phyloP scores from a whole-genome alignment of 2,797 vertebrate genomes.

The Ceyx erithaca region DNA sequence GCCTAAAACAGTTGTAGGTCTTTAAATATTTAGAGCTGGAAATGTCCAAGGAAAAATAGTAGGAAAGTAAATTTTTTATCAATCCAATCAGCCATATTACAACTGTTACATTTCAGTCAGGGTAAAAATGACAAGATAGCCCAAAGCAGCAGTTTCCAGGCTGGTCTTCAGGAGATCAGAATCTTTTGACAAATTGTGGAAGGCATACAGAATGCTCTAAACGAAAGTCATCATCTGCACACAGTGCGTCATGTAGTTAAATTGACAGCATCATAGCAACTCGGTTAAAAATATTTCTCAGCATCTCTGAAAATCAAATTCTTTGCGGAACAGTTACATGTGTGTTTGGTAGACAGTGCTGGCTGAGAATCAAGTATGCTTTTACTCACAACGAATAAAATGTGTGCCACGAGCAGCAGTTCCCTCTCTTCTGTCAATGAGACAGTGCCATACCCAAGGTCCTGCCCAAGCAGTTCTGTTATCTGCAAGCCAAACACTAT shows the following conservation, averaged over 20 bases:
- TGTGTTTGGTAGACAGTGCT: background rate
- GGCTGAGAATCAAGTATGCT: background rate
- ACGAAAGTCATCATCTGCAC: background rate
- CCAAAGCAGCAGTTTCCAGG: background rate
- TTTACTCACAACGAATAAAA: background rate
- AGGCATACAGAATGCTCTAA: background rate
- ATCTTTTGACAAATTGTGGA: background rate
- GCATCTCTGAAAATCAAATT: background rate
- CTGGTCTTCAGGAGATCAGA: background rate
- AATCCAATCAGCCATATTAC: background rate
- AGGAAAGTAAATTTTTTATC: background rate
- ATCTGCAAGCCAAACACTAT: background rate
- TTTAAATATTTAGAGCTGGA: background rate
- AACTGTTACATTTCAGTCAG: background rate
- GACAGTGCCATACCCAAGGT: background rate
- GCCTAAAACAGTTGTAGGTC: background rate
- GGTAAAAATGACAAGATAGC: background rate
- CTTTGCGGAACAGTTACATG: background rate
- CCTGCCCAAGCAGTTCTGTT: background rate
- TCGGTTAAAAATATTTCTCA: background rate
- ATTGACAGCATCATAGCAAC: background rate
- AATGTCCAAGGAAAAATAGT: background rate
- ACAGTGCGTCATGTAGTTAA: background rate
- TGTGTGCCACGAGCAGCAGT: background rate
- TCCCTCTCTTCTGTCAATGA: background rate